These are phyloP conservation scores for Epirrhoe alternata DNA, from an alignment of 2,888 invertebrate genomes.

Conservation along the genomic window DNA sequence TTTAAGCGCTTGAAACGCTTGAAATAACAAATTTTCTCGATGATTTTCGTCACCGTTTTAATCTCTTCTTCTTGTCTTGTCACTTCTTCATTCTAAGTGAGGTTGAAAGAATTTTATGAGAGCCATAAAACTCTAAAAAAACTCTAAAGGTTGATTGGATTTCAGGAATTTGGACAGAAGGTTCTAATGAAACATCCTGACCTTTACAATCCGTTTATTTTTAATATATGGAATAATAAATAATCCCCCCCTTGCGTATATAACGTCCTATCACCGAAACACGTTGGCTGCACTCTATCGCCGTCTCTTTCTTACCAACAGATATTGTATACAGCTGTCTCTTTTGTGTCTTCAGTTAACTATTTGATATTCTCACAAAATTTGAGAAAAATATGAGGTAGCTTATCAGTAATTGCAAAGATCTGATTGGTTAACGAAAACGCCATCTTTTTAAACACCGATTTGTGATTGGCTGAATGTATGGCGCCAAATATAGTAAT, in stretches of 20 bases:
- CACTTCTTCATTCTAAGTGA: too few species aligned
- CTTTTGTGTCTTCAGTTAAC: slow-evolving; percentile 15
- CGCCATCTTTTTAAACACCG: too few species aligned
- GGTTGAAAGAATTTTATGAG: too few species aligned
- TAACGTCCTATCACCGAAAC: slow-evolving; percentile 78
- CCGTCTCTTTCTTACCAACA: slow-evolving; percentile 59
- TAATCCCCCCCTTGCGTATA: slow-evolving; percentile 69
- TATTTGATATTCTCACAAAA: neutral
- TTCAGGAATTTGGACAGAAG: slow-evolving; percentile 11
- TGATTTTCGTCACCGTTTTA: too few species aligned
- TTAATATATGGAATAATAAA: slow-evolving; percentile 83
- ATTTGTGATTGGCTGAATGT: too few species aligned
- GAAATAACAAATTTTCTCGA: too few species aligned
- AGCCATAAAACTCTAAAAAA: too few species aligned
- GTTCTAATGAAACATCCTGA: slow-evolving; percentile 66
- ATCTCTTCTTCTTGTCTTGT: too few species aligned
- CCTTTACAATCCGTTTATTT: slow-evolving; percentile 81
- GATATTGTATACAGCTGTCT: slow-evolving; percentile 41
- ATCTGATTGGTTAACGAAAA: neutral
- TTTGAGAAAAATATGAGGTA: too few species aligned
- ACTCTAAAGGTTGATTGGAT: neutral
- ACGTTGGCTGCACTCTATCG: slow-evolving; percentile 69
- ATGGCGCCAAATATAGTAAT: too few species aligned
- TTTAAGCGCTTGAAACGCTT: too few species aligned
- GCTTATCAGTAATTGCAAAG: neutral